Percentiles rank a stretch among this genome's conserved stretches.
Conservation (phyloP, 2,113 vertebrate genomes). For the Albula glossodonta region DNA sequence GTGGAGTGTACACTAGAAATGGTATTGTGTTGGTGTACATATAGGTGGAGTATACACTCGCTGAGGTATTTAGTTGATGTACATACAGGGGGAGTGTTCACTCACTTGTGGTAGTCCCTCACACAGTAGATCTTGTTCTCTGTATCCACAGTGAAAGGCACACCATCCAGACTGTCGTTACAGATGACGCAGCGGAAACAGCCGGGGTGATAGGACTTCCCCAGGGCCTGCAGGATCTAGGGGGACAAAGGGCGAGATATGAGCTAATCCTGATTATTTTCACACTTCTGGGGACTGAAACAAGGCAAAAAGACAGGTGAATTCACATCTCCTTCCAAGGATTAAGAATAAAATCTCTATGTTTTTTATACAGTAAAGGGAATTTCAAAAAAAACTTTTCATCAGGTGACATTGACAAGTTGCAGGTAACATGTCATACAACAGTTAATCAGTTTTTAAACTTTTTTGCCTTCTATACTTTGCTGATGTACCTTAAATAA, state of each 20-base stretch:
- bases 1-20: not conserved
- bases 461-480: too few relatives aligned
- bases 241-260: not conserved
- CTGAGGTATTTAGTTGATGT: not conserved
- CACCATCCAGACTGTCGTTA: conserved; percentile 92
- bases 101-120: conserved; percentile 94
- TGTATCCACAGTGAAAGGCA: conserved; percentile 93
- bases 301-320: too few relatives aligned
- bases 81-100: not conserved
- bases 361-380: too few relatives aligned
- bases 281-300: not conserved
- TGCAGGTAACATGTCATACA: too few relatives aligned
- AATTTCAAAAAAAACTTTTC: too few relatives aligned
- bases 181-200: conserved; percentile 95
- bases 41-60: not conserved
- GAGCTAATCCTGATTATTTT: not conserved
- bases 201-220: conserved; percentile 92
- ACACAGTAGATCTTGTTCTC: conserved; percentile 98
- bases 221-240: conserved; percentile 94
- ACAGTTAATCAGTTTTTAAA: too few relatives aligned
- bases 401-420: too few relatives aligned
- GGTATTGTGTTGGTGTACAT: not conserved
- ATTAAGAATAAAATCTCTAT: too few relatives aligned
- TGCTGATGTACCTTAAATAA: too few relatives aligned
- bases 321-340: too few relatives aligned